Evolutionary conservation across 2,797 vertebrate genomes (phyloP), one percentile per base, ranked within the genome.

Genomic region (Tolypeutes matacus): DNA sequence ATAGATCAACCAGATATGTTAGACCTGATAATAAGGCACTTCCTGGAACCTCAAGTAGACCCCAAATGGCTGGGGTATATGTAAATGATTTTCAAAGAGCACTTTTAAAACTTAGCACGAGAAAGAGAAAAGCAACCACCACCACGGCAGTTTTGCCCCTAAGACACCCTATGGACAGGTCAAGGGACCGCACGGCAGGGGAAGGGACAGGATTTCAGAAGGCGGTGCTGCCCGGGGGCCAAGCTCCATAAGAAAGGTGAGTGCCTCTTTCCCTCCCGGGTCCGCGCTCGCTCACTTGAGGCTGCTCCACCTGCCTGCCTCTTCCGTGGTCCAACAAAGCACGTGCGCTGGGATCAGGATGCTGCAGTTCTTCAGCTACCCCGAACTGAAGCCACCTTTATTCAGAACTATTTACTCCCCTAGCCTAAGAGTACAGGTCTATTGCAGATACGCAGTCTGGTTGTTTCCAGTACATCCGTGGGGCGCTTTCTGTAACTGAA

Each of bases 121-220:
- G 49, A 76, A 77, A 58, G 31, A 17, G 65, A 9, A 23, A 56
- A 51, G 18, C 36, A 49, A 5, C 31, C 11, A 6, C 17, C 3
- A 7, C 3, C 11, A 5, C 53, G 10, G 2, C 17, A 9, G 0
- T 7, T 18, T 58, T 29, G 20, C 56, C 23, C 6, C 29, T 4
- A 31, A 34, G 34, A 27, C 20, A 0, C 17, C 2, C 14, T 27
- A 36, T 2, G 93, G 67, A 42, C 1, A 2, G 56, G 53, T 21
- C 12, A 7, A 2, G 18, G 34, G 42, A 27, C n/a, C n/a, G 46
- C 6, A 1, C 2, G 76, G 10, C 5, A 27, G 39, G 36, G 34
- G 36, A 34, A 10, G 49, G 64, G 23, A 18, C 51, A 36, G 76
- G 20, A 10, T 15, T 73, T 39, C 8, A 6, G 25, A 62, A 39